phyloP scores from a whole-genome alignment of 2,113 vertebrate genomes.

The Excalfactoria chinensis region DNA sequence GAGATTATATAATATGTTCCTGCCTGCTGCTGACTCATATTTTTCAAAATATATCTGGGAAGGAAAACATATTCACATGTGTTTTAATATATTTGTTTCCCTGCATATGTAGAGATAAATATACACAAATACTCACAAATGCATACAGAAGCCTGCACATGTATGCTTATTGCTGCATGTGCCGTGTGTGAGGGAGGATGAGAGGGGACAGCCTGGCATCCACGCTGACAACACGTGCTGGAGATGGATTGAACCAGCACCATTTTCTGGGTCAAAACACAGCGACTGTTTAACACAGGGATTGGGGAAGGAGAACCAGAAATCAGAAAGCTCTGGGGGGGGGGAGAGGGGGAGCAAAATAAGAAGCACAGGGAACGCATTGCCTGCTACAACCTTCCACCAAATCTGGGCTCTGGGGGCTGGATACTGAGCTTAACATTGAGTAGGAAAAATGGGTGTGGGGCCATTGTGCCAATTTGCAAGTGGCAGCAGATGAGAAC shows the following conservation, averaged over 20 bases:
- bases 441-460: background rate
- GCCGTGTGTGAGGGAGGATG: accelerated
- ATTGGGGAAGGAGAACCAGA: background rate
- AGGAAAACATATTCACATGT: slow-evolving; percentile 27
- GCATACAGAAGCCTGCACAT: accelerated
- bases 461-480: background rate
- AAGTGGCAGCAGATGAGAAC: background rate
- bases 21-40: slow-evolving; percentile 66
- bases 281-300: background rate
- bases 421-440: background rate
- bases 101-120: background rate
- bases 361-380: accelerated
- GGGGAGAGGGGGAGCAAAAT: background rate
- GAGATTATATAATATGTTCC: slow-evolving; percentile 67
- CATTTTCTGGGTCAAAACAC: slow-evolving; percentile 32
- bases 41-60: slow-evolving; percentile 56
- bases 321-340: background rate
- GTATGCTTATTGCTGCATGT: background rate
- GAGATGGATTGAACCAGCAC: background rate
- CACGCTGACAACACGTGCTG: background rate
- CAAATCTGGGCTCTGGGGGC: background rate
- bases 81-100: background rate
- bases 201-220: background rate
- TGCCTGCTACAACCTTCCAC: background rate
- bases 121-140: accelerated